Evolutionary conservation across 1,140 invertebrate genomes (phyloP).

Genomic region (Parapsyche elsis): DNA sequence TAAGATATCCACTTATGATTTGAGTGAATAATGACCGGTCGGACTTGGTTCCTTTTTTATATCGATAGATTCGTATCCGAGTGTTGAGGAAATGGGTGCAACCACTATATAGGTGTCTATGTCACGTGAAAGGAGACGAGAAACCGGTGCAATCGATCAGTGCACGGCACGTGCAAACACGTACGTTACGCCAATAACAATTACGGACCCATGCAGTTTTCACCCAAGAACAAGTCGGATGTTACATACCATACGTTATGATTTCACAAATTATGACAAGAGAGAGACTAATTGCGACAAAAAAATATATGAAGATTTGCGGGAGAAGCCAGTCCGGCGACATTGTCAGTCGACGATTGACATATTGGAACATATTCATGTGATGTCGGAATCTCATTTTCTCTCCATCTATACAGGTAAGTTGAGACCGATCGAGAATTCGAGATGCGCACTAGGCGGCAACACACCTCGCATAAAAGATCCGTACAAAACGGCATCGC

Average conservation of each 20-base stretch:
- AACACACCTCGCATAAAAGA: too few species aligned
- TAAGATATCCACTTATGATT: too few species aligned
- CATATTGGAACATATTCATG: too few species aligned
- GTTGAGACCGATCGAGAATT: too few species aligned
- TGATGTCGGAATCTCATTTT: too few species aligned
- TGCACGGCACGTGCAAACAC: background rate
- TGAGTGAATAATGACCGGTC: too few species aligned
- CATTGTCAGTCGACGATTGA: too few species aligned
- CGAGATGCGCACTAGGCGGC: too few species aligned
- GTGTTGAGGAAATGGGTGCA: background rate
- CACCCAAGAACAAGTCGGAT: background rate
- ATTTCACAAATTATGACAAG: background rate
- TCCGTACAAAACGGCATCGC: too few species aligned
- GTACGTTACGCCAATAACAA: slow-evolving; percentile 7
- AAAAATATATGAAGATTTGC: background rate
- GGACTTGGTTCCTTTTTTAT: too few species aligned
- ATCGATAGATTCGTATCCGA: background rate
- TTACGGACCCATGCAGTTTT: background rate
- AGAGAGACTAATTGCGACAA: background rate
- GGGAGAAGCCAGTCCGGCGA: too few species aligned
- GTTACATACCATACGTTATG: background rate
- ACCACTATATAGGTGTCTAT: background rate
- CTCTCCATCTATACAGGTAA: too few species aligned
- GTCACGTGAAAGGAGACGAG: slow-evolving; percentile 9
- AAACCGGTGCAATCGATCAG: slow-evolving; percentile 10